These are phyloP conservation scores for Macrophya alboannulata DNA, from an alignment of 2,888 invertebrate species.

Conservation along the genomic window DNA sequence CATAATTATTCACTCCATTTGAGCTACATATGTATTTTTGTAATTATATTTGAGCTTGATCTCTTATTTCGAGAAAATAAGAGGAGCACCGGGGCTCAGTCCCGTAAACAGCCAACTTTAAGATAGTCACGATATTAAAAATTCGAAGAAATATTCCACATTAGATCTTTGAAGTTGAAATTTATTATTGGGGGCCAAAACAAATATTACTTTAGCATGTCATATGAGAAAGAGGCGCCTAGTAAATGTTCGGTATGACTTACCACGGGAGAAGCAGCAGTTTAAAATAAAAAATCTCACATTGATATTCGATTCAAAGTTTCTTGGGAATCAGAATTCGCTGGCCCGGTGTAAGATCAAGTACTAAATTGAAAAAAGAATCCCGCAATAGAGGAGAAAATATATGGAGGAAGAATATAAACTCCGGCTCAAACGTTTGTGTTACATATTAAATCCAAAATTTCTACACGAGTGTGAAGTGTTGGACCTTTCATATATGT, in stretches of 20 bases:
- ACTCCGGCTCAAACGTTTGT: background rate
- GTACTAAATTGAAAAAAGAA: background rate
- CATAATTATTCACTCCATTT: background rate
- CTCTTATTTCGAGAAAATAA: background rate
- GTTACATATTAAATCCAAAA: too few relatives aligned
- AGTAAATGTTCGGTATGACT: too few relatives aligned
- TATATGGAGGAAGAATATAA: background rate
- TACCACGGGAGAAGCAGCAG: background rate
- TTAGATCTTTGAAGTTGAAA: constrained; percentile 2
- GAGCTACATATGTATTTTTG: background rate
- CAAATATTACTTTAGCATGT: background rate
- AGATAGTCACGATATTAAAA: background rate
- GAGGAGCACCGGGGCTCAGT: background rate
- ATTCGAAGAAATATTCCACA: constrained; percentile 8
- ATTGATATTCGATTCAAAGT: background rate
- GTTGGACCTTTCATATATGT: background rate
- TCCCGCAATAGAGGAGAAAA: background rate
- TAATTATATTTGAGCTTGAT: background rate
- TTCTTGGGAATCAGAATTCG: background rate
- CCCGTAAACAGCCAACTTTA: background rate
- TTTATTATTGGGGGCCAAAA: background rate
- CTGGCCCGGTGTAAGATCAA: background rate
- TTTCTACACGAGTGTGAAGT: too few relatives aligned
- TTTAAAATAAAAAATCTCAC: background rate
- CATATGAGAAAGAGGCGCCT: background rate